Base-by-base conservation (phyloP, 2,797 vertebrate genomes). In the Poliocrania exsul region DNA sequence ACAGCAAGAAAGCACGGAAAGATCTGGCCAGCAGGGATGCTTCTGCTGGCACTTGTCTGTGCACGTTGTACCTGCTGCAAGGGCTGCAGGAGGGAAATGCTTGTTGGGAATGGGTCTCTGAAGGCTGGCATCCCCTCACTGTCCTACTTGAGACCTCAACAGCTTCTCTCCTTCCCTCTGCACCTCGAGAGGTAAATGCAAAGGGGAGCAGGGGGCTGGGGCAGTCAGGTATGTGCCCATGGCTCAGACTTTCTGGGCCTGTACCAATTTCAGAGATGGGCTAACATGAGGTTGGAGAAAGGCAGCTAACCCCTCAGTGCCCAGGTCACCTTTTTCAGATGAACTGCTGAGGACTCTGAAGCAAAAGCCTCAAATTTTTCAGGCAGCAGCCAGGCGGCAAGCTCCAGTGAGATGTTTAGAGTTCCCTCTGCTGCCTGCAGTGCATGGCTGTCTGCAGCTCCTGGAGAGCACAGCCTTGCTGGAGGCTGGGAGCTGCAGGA, bases 381-480 rank as follows among this genome's bases (percentile, higher is more conserved):
- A 16, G 47, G 29, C 62, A 80, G 67, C 47, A 85, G 67, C 25
- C 33, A 60, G 64, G 53, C 66, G 90, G 35, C 0, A 3, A 33
- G 46, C 40, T 62, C 60, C 4, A 3, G 56, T 15, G 71, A 94
- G 93, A 70, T 84, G 92, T 79, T 93, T 66, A 93, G 95, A 95
- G 96, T 95, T 95, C 93, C 96, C 92, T 93, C 92, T 96, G 78
- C 95, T 96, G 93, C 91, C 62, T 71, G 93, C 77, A 93, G 54
- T 5, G 10, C 92, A 93, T 0, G 47, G 74, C 79, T 92, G 93
- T 79, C 51, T 62, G 64, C 85, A 77, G 72, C 69, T 88, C 35
- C 66, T 4, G 42, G 4, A 5, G 18, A 88, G 58, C 86, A 64
- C 35, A 80, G 85, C n/a, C 25, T 29, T n/a, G 9, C 15, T 0